Conservation (phyloP, 2,113 vertebrate species). For the Hippolais icterina region DNA sequence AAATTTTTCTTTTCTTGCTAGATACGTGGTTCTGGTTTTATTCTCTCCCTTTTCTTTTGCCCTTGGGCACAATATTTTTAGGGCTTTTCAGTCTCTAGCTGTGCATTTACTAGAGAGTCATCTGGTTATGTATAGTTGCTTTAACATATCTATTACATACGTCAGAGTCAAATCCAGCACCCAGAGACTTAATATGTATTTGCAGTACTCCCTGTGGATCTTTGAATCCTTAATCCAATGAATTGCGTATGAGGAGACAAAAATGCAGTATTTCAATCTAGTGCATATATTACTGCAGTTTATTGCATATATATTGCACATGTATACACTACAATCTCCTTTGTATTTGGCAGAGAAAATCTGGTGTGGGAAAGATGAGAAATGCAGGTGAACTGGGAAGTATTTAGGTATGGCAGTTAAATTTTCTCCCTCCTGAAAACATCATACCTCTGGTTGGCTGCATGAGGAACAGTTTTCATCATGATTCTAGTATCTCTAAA, state of each 20-base stretch:
- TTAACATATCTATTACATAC: not conserved
- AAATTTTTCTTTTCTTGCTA: not conserved
- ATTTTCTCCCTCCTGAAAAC: not conserved
- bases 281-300: not conserved
- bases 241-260: slow-evolving; percentile 26
- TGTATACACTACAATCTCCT: not conserved
- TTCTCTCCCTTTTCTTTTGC: not conserved
- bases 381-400: not conserved
- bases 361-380: not conserved
- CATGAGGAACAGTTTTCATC: not conserved
- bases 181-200: not conserved
- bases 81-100: not conserved
- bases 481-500: not conserved
- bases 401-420: not conserved
- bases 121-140: not conserved
- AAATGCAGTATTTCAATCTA: slow-evolving; percentile 44
- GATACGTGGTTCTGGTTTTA: not conserved
- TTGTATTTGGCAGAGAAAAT: not conserved
- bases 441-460: not conserved
- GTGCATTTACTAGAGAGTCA: not conserved
- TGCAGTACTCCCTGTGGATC: not conserved
- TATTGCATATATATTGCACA: not conserved
- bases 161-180: slow-evolving; percentile 8
- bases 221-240: slow-evolving; percentile 23
- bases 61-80: not conserved